Evolutionary conservation across 2,888 invertebrate species (phyloP).

Genomic region (Agonum fuliginosum): DNA sequence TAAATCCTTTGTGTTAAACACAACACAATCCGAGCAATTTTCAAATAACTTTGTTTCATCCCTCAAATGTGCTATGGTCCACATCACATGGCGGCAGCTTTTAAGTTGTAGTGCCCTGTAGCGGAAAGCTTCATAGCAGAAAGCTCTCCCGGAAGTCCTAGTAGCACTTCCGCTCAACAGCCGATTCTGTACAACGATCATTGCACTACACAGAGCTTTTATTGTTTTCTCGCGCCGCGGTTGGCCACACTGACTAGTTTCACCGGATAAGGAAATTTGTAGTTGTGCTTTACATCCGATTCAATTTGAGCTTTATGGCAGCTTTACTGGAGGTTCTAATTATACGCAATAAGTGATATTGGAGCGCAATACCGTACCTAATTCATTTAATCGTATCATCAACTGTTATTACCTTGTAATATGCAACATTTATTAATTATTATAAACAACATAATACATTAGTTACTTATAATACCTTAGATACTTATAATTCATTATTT

Average conservation of each 20-base stretch:
- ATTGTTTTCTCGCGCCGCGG: slow-evolving; percentile 24
- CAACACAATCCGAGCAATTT: background rate
- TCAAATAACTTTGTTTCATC: background rate
- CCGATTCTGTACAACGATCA: slow-evolving; percentile 4
- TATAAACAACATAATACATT: no score
- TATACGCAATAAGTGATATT: no score
- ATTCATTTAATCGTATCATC: no score
- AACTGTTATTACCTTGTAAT: no score
- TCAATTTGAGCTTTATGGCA: background rate
- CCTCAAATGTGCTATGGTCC: slow-evolving; percentile 18
- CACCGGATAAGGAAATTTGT: slow-evolving; percentile 26
- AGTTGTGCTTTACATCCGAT: background rate
- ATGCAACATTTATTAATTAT: no score
- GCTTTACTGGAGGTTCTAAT: no score
- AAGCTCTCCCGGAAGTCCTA: slow-evolving; percentile 22
- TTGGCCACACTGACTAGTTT: slow-evolving; percentile 5
- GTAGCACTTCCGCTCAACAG: slow-evolving; percentile 25
- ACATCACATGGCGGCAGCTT: slow-evolving; percentile 16
- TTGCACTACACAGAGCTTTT: slow-evolving; percentile 28
- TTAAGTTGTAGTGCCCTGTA: slow-evolving; percentile 10
- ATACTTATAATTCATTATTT: no score
- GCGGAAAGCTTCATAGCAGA: slow-evolving; percentile 8
- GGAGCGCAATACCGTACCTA: no score
- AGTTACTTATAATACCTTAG: no score
- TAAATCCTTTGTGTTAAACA: background rate